Evolutionary conservation across 2,113 vertebrate genomes (phyloP), one percentile per base, ranked within the genome.

Genomic region (Dasyornis broadbenti): DNA sequence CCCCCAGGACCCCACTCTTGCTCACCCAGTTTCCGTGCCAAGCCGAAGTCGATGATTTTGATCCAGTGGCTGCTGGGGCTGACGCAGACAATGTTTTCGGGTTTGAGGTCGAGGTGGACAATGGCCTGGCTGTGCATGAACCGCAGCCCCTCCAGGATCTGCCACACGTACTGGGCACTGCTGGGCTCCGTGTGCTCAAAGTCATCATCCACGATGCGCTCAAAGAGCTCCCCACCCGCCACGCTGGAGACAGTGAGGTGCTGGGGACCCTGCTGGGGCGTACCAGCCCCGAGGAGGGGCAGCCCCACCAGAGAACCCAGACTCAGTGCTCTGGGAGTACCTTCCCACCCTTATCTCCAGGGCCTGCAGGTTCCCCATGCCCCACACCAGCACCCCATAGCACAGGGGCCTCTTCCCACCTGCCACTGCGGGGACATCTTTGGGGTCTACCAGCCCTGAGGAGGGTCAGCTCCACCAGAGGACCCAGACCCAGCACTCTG

Each of bases 1-100:
- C 3, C 12, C 20, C 40, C 81, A 49, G 54, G 26, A 18, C 20
- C 30, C 26, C 15, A 12, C 12, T 19, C 28, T 11, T 3, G 45
- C 98, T 98, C 95, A 99, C 99, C 98, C 70, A 99, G 96, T 93
- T 97, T 98, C 61, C 83, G 96, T 0, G 98, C 98, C 96, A 99
- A 59, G 64, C 98, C 99, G 1, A 99, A 99, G 97, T 99, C 99
- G 0, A 99, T 98, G 95, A 99, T 99, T 97, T 99, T 99, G 89
- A 99, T 78, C 47, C 75, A 64, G 11, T 98, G 98, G 39, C 98
- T 98, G 6, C 92, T 27, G 0, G 96, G 94, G 82, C 98, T 98
- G 95, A 99, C 86, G 0, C 99, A 99, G 49, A 99, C 97, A 0
- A 99, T 98, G 98, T 99, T 99, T 95, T 99, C 98, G 0, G 99